phyloP scores from a whole-genome alignment of 2,113 vertebrate species.

The Aepyceros melampus region DNA sequence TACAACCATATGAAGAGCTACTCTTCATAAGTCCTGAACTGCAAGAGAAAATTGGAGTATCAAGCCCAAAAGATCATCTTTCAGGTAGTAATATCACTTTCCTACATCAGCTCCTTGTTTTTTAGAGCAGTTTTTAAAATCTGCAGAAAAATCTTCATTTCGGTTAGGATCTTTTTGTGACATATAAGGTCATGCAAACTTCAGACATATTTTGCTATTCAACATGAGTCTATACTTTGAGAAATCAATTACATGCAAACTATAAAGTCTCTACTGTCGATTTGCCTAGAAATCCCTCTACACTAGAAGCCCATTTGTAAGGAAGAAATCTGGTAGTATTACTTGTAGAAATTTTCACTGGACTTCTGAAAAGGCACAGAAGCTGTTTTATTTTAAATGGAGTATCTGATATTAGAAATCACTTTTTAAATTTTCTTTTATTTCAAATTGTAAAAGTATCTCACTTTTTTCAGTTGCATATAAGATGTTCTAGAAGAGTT shows the following conservation, averaged over 20 bases:
- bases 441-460: conserved; percentile 49
- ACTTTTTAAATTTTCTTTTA: conserved; percentile 39
- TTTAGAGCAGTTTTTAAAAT: not conserved
- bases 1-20: not conserved
- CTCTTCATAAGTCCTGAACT: not conserved
- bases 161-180: not conserved
- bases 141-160: not conserved
- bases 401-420: conserved; percentile 25
- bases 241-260: conserved; percentile 52
- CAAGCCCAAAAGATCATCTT: not conserved
- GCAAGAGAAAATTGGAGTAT: not conserved
- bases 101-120: not conserved
- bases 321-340: conserved; percentile 34
- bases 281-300: conserved; percentile 59
- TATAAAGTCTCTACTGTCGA: conserved; percentile 1
- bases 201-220: not conserved
- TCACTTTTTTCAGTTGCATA: conserved; percentile 19
- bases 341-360: conserved; percentile 37
- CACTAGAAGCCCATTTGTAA: conserved; percentile 29
- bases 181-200: not conserved
- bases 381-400: conserved; percentile 20
- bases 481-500: conserved; percentile 40
- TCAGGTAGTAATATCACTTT: conserved; percentile 53
- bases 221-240: conserved; percentile 46
- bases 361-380: conserved; percentile 33